Percentiles rank a stretch among this genome's conserved stretches.
Conservation (phyloP, 2,888 invertebrate species). For the Euphydryas editha region DNA sequence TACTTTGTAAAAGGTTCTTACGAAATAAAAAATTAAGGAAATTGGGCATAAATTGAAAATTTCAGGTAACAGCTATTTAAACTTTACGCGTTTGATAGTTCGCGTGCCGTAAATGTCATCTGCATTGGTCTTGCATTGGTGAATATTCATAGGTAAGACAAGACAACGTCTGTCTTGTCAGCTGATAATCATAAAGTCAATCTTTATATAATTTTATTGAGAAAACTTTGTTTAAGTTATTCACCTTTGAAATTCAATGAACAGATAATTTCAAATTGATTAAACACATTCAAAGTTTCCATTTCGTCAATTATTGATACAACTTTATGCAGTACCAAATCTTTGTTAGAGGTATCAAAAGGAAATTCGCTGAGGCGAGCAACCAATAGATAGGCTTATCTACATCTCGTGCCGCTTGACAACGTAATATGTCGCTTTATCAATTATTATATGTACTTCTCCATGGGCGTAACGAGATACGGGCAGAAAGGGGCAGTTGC, state of each 20-base stretch:
- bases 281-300: slow-evolving; percentile 61
- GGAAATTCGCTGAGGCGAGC: slow-evolving; percentile 62
- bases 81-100: too few relatives aligned
- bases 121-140: too few relatives aligned
- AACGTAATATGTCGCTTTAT: slow-evolving; percentile 53
- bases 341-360: slow-evolving; percentile 51
- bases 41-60: too few relatives aligned
- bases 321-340: slow-evolving; percentile 48
- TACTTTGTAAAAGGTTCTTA: too few relatives aligned
- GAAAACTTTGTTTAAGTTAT: slow-evolving; percentile 17
- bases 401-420: slow-evolving; percentile 49
- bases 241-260: slow-evolving; percentile 45
- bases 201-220: slow-evolving; percentile 10
- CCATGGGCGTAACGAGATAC: too few relatives aligned
- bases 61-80: too few relatives aligned
- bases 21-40: too few relatives aligned
- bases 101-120: too few relatives aligned
- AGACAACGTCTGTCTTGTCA: too few relatives aligned
- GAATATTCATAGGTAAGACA: too few relatives aligned
- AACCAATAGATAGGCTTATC: slow-evolving; percentile 70
- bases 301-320: slow-evolving; percentile 59
- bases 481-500: too few relatives aligned
- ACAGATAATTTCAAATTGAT: slow-evolving; percentile 56
- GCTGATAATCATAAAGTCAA: not conserved
- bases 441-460: slow-evolving; percentile 57